Conservation (phyloP, 2,113 vertebrate genomes). For the Callithrix jacchus region DNA sequence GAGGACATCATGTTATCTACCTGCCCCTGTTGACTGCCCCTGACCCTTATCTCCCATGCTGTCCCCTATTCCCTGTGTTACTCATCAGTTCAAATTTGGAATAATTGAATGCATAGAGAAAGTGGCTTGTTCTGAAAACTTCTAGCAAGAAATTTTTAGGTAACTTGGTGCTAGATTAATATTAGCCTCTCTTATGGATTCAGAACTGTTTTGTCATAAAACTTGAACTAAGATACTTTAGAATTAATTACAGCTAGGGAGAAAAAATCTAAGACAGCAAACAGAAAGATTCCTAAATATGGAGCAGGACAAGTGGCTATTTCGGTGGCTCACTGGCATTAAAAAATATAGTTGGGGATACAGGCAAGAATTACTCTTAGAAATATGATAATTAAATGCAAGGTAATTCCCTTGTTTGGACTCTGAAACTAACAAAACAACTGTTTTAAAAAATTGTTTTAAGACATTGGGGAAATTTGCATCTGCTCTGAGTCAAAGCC, state of each 20-base stretch:
- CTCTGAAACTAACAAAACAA: background rate
- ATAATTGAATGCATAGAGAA: background rate
- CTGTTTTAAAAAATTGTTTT: background rate
- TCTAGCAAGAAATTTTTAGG: background rate
- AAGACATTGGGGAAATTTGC: background rate
- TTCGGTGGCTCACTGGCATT: background rate
- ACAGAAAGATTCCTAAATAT: background rate
- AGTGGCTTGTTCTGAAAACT: slow-evolving; percentile 20
- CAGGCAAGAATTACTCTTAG: background rate
- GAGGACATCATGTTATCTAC: background rate
- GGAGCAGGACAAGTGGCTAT: background rate
- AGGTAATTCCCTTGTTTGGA: background rate
- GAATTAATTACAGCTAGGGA: background rate
- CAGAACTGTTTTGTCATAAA: background rate
- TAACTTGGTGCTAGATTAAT: background rate
- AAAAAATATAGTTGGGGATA: background rate
- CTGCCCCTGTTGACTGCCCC: background rate
- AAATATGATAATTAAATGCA: background rate
- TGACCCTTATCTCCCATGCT: background rate
- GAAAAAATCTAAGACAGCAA: background rate
- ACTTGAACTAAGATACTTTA: background rate
- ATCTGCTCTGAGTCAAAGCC: background rate
- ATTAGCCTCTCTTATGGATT: background rate
- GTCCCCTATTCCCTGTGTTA: background rate
- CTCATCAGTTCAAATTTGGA: slow-evolving; percentile 9